Evolutionary conservation across 1,140 invertebrate genomes (phyloP).

Genomic region (Littorina saxatilis): DNA sequence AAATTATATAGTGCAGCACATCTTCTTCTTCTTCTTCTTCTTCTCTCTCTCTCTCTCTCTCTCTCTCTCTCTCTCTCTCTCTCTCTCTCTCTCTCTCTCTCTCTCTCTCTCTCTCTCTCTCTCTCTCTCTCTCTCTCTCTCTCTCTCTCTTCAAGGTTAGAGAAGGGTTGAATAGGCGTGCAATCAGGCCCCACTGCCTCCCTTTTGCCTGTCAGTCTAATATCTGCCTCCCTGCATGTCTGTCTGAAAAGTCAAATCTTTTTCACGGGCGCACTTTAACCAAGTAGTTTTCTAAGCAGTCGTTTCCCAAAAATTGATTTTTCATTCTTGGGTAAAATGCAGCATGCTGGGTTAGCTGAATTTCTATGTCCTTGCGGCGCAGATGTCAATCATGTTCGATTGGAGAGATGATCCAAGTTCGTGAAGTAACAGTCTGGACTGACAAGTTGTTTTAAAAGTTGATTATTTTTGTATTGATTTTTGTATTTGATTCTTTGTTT

Average conservation of each 20-base stretch:
- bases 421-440: too few species aligned
- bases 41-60: neutral
- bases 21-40: neutral
- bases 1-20: neutral
- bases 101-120: neutral
- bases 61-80: slow-evolving; percentile 13
- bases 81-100: neutral
- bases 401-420: too few species aligned
- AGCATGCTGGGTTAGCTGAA: too few species aligned
- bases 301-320: too few species aligned
- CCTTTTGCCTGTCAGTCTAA: neutral
- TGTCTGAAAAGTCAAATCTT: neutral
- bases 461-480: too few species aligned
- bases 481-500: neutral
- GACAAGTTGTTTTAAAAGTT: too few species aligned
- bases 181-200: neutral
- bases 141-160: neutral
- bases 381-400: too few species aligned
- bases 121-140: neutral
- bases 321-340: too few species aligned
- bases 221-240: neutral
- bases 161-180: neutral
- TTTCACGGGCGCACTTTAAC: neutral
- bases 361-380: too few species aligned
- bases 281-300: too few species aligned